Evolutionary conservation across 2,888 invertebrate genomes (phyloP).

Genomic region (Dicyrtomina minuta): DNA sequence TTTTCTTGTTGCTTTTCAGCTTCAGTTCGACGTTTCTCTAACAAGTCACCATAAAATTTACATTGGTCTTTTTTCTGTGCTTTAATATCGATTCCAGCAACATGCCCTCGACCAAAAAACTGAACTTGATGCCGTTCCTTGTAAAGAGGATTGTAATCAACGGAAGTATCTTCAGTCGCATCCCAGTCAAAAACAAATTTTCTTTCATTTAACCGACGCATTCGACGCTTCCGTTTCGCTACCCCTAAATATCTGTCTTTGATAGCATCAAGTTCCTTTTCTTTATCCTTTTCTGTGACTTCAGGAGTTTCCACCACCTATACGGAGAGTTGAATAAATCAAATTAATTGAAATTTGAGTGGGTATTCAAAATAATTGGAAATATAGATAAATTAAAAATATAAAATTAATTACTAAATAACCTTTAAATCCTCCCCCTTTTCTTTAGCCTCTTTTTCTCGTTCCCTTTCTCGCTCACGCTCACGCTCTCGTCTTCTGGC

Average conservation of each 20-base stretch:
- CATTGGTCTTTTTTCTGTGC: constrained; percentile 92
- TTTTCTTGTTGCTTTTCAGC: constrained; percentile 97
- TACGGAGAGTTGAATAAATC: too few species aligned
- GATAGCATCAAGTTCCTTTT: constrained; percentile 91
- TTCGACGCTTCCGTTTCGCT: constrained; percentile 87
- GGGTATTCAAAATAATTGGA: background rate
- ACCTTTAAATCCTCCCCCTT: constrained; percentile 1
- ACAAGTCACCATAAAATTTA: constrained; percentile 91
- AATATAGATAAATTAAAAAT: background rate
- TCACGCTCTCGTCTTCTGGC: constrained; percentile 49
- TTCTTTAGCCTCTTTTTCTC: constrained; percentile 1
- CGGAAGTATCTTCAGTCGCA: constrained; percentile 95
- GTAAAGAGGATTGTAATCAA: constrained; percentile 95
- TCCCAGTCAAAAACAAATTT: constrained; percentile 99
- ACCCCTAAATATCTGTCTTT: constrained; percentile 93
- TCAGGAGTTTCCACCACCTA: constrained; percentile 20
- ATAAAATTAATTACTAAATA: background rate
- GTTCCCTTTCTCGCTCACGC: constrained; percentile 56
- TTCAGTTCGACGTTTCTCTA: constrained; percentile 93
- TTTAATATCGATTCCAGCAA: constrained; percentile 98
- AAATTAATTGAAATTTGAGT: too few species aligned
- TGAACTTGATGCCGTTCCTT: constrained; percentile 68
- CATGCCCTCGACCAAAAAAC: constrained; percentile 95
- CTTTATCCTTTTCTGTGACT: constrained; percentile 71
- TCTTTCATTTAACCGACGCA: constrained; percentile 90